Conservation (phyloP, 2,888 invertebrate species). For the Aspidiotus destructor region DNA sequence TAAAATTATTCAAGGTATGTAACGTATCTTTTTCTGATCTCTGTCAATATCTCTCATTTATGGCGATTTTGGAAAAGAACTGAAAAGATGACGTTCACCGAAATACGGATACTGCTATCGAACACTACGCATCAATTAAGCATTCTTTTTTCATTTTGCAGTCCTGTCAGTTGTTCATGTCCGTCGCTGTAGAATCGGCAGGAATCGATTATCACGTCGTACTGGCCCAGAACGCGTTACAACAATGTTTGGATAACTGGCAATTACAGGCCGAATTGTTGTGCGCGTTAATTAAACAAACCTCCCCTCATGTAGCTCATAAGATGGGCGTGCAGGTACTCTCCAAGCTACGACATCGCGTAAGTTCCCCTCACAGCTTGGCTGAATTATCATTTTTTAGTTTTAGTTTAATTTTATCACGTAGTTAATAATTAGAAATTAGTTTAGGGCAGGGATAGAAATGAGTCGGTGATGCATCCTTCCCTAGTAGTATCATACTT, state of each 20-base stretch:
- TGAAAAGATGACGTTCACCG: neutral
- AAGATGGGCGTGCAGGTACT: constrained; percentile 76
- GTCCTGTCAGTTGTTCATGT: constrained; percentile 93
- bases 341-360: constrained; percentile 48
- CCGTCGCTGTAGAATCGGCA: constrained; percentile 87
- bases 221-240: constrained; percentile 88
- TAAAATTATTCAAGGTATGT: constrained; percentile 81
- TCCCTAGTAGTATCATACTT: too few species aligned
- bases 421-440: neutral
- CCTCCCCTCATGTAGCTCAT: constrained; percentile 71
- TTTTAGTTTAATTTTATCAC: neutral
- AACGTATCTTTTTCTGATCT: neutral
- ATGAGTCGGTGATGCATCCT: too few species aligned
- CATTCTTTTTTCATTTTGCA: constrained; percentile 41
- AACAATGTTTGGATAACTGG: constrained; percentile 78
- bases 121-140: too few species aligned
- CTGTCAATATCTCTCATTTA: neutral
- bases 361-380: constrained; percentile 39
- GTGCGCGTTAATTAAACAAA: constrained; percentile 84
- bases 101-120: too few species aligned
- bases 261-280: constrained; percentile 90
- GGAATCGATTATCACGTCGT: constrained; percentile 97
- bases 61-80: neutral
- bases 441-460: too few species aligned
- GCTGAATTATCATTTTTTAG: constrained; percentile 1